Conservation (phyloP, 2,888 invertebrate genomes). For the Machimus rusticus region DNA sequence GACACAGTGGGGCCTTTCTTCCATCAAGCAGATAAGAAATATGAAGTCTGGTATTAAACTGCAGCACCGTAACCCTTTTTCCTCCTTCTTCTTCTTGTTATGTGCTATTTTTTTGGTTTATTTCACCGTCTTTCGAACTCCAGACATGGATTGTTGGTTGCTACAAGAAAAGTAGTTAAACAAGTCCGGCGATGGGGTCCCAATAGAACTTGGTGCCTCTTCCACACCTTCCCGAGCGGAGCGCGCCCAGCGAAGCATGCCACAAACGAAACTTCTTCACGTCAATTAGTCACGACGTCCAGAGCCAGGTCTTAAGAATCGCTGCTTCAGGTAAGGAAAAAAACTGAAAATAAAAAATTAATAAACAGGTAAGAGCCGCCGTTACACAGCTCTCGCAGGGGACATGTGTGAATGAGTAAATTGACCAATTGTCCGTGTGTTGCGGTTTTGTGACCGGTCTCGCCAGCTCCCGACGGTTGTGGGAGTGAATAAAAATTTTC, state of each 20-base stretch:
- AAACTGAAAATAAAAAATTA: not conserved
- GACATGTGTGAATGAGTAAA: not conserved
- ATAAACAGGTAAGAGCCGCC: not conserved
- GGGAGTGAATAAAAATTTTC: not conserved
- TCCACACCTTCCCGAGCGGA: not conserved
- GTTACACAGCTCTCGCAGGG: not conserved
- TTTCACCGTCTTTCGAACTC: not conserved
- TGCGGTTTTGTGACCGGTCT: not conserved
- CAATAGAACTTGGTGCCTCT: not conserved
- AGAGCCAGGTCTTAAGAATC: not conserved
- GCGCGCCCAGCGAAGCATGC: not conserved
- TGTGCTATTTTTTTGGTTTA: not conserved
- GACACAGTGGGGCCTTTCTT: not conserved
- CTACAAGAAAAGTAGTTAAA: constrained; percentile 3
- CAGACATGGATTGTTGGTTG: not conserved
- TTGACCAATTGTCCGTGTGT: not conserved
- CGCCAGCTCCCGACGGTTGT: not conserved
- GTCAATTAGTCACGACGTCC: constrained; percentile 29
- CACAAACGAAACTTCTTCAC: not conserved
- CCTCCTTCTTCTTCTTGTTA: not conserved
- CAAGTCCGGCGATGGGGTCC: not conserved
- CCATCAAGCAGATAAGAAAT: not conserved
- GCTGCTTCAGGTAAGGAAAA: not conserved
- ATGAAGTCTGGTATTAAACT: not conserved
- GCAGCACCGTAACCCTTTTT: constrained; percentile 5